Conservation (phyloP, 1,140 invertebrate genomes). For the Tetramorium alpestre region DNA sequence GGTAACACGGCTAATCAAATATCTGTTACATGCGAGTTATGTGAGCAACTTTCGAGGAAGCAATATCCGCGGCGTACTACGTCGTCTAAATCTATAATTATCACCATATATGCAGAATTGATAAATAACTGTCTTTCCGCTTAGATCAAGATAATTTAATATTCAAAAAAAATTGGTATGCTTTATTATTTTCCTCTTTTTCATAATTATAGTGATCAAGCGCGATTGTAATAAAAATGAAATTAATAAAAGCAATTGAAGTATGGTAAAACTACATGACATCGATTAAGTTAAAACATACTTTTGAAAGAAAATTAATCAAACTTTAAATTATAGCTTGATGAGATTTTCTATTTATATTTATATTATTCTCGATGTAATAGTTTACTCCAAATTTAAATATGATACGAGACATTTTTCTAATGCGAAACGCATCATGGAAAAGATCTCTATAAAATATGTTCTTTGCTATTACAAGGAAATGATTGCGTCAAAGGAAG, state of each 20-base stretch:
- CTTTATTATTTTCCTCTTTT: background rate
- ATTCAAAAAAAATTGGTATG: constrained; percentile 1
- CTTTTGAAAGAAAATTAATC: background rate
- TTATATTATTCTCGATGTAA: background rate
- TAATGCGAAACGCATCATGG: background rate
- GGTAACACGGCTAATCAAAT: constrained; percentile 60
- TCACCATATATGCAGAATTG: background rate
- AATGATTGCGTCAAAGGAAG: constrained; percentile 34
- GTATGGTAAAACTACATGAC: background rate
- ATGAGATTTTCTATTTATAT: background rate
- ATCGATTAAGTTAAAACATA: background rate
- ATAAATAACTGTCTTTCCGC: background rate
- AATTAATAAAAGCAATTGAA: background rate
- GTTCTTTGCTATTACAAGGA: constrained; percentile 7
- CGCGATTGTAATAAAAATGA: background rate
- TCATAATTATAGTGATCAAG: background rate
- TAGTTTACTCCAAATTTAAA: background rate
- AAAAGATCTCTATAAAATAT: constrained; percentile 15
- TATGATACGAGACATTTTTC: background rate
- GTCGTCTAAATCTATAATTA: constrained; percentile 14
- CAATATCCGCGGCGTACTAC: constrained; percentile 23
- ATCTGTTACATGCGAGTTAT: constrained; percentile 60
- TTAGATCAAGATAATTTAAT: constrained; percentile 1
- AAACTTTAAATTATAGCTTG: background rate
- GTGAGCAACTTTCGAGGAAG: constrained; percentile 60